A percentile compares a stretch with the other conserved stretches of the same genome.
Evolutionary conservation across 2,797 vertebrate genomes (phyloP).

Genomic region (Lutjanus argentimaculatus): DNA sequence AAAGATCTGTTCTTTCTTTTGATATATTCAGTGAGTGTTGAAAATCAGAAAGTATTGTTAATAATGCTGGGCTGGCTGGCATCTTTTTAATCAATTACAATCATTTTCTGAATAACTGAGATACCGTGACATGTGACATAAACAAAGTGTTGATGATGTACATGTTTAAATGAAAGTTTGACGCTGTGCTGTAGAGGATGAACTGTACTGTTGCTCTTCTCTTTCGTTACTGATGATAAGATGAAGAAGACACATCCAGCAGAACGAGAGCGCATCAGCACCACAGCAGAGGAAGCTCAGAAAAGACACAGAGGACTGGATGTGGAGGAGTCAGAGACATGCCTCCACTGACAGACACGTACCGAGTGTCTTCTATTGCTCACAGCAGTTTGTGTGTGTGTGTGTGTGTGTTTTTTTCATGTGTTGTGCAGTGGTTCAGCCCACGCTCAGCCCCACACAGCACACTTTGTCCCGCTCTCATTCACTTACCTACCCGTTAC

Average conservation of each 20-base stretch:
- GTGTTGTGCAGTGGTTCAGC: slow-evolving; percentile 65
- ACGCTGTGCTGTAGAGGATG: neutral
- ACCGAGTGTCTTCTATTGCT: slow-evolving; percentile 38
- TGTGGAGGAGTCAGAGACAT: slow-evolving; percentile 23
- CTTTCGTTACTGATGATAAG: neutral
- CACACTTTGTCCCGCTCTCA: slow-evolving; percentile 73
- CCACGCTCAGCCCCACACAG: slow-evolving; percentile 68
- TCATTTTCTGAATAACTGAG: too few species aligned
- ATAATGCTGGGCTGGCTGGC: too few species aligned
- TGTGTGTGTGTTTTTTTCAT: slow-evolving; percentile 16
- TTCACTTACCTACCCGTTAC: slow-evolving; percentile 83
- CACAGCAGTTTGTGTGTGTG: slow-evolving; percentile 36
- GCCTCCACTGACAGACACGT: slow-evolving; percentile 30
- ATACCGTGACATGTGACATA: neutral
- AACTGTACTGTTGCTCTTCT: neutral
- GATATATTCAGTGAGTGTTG: too few species aligned
- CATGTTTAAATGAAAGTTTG: neutral
- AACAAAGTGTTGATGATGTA: neutral
- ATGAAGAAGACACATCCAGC: neutral
- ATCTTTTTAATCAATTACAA: too few species aligned
- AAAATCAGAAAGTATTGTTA: too few species aligned
- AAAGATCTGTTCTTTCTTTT: too few species aligned
- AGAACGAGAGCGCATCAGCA: neutral
- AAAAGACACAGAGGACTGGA: slow-evolving; percentile 1
- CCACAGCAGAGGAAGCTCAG: neutral